Conservation (phyloP, 1,140 invertebrate genomes). For the Chlorops oryzae region DNA sequence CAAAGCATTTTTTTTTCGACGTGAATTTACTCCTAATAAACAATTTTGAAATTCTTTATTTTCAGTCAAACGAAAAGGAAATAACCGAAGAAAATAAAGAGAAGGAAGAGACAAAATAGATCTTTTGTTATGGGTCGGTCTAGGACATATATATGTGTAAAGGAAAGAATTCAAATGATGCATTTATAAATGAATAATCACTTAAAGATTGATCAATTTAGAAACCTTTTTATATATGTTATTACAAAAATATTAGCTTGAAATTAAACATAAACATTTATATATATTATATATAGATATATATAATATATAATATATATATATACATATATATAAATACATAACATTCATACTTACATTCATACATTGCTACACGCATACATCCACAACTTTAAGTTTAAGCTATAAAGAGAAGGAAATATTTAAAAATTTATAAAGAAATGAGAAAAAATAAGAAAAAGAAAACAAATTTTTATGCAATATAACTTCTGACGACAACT, state of each 20-base stretch:
- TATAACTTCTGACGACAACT: constrained; percentile 16
- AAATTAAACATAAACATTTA: constrained; percentile 17
- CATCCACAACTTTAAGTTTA: too few relatives aligned
- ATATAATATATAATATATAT: constrained; percentile 13
- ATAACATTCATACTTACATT: too few relatives aligned
- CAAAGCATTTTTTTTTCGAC: constrained; percentile 1
- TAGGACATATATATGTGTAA: constrained; percentile 9
- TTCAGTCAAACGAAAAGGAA: constrained; percentile 59
- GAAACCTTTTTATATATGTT: constrained; percentile 15
- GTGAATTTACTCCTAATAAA: background rate
- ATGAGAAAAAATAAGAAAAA: too few relatives aligned
- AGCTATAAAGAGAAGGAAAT: too few relatives aligned
- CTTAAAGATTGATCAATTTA: constrained; percentile 11
- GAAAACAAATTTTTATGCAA: constrained; percentile 15
- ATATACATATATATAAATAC: constrained; percentile 31
- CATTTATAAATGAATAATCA: constrained; percentile 8
- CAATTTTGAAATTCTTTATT: background rate
- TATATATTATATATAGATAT: constrained; percentile 32
- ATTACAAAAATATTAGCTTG: constrained; percentile 11
- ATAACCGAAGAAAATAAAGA: constrained; percentile 67
- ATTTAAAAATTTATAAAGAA: too few relatives aligned
- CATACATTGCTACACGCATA: too few relatives aligned
- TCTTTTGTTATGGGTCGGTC: constrained; percentile 11
- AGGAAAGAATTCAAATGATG: constrained; percentile 13
- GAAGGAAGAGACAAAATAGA: constrained; percentile 55